Evolutionary conservation across 2,888 invertebrate genomes (phyloP).

Genomic region (Volucella bombylans): DNA sequence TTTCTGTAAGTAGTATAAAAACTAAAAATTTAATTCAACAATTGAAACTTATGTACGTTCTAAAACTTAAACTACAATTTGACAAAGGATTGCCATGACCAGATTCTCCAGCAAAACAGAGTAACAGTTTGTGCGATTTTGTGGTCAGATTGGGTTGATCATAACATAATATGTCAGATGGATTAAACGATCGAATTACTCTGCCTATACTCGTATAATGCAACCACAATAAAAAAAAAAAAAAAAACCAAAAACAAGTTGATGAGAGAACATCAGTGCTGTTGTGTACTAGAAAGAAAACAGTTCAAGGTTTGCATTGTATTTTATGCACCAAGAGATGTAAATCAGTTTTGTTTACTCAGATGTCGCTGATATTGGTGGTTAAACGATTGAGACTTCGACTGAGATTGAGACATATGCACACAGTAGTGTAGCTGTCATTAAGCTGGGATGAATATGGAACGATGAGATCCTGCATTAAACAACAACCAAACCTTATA

Average conservation of each 20-base stretch:
- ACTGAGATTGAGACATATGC: slow-evolving; percentile 20
- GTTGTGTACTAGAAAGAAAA: slow-evolving; percentile 38
- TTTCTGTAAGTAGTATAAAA: slow-evolving; percentile 82
- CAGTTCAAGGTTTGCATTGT: slow-evolving; percentile 64
- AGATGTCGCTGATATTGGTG: slow-evolving; percentile 62
- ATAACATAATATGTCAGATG: slow-evolving; percentile 37
- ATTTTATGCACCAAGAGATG: slow-evolving; percentile 15
- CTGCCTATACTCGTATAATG: background rate
- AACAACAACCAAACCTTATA: no score
- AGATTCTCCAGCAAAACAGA: slow-evolving; percentile 17
- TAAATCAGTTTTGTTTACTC: slow-evolving; percentile 9
- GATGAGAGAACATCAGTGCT: background rate
- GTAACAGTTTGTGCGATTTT: slow-evolving; percentile 51
- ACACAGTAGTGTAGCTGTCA: slow-evolving; percentile 26
- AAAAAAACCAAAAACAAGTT: background rate
- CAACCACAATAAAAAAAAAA: slow-evolving; percentile 54
- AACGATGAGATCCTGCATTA: no score
- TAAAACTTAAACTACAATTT: background rate
- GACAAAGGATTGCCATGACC: background rate
- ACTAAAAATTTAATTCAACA: slow-evolving; percentile 66
- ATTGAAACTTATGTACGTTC: slow-evolving; percentile 27
- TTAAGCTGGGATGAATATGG: background rate
- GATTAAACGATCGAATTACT: slow-evolving; percentile 4
- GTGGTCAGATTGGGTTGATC: slow-evolving; percentile 47
- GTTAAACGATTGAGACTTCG: slow-evolving; percentile 38